Evolutionary conservation across 2,113 vertebrate species (phyloP).

Genomic region (Hiodon alosoides): DNA sequence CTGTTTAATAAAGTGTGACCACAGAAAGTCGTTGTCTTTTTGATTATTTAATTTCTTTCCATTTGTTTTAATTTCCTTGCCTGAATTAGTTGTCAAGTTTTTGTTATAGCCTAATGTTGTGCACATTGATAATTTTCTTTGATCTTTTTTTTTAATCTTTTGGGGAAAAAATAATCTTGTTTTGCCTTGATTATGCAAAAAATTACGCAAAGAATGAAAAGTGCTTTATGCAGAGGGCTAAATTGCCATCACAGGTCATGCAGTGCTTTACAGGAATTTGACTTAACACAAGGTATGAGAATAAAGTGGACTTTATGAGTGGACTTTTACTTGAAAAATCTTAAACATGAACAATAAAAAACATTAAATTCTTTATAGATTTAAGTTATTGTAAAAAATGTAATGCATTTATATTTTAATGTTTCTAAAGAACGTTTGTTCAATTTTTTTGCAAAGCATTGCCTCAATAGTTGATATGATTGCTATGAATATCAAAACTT

Average conservation of each 20-base stretch:
- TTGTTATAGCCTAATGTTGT: too few relatives aligned
- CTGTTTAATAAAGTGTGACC: neutral
- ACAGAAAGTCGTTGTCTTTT: neutral
- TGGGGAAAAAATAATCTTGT: too few relatives aligned
- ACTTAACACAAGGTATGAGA: slow-evolving; percentile 4
- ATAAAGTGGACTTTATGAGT: slow-evolving; percentile 16
- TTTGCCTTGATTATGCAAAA: slow-evolving; percentile 5
- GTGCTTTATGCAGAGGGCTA: slow-evolving; percentile 16
- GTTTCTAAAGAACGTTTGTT: slow-evolving; percentile 39
- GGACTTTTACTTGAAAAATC: slow-evolving; percentile 38
- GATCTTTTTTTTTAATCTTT: too few relatives aligned
- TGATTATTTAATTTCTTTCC: neutral
- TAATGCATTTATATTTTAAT: slow-evolving; percentile 36
- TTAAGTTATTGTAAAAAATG: slow-evolving; percentile 43
- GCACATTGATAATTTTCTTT: too few relatives aligned
- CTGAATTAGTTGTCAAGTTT: neutral
- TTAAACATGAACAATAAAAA: slow-evolving; percentile 20
- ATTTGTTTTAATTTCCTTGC: neutral
- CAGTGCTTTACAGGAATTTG: slow-evolving; percentile 28
- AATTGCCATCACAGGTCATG: slow-evolving; percentile 17
- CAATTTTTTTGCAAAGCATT: slow-evolving; percentile 42
- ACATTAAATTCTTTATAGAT: slow-evolving; percentile 32
- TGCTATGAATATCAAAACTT: slow-evolving; percentile 35
- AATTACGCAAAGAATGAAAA: neutral
- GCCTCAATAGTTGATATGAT: slow-evolving; percentile 34